Base-by-base conservation (phyloP, 2,113 vertebrate genomes). In the Microcebus murinus region DNA sequence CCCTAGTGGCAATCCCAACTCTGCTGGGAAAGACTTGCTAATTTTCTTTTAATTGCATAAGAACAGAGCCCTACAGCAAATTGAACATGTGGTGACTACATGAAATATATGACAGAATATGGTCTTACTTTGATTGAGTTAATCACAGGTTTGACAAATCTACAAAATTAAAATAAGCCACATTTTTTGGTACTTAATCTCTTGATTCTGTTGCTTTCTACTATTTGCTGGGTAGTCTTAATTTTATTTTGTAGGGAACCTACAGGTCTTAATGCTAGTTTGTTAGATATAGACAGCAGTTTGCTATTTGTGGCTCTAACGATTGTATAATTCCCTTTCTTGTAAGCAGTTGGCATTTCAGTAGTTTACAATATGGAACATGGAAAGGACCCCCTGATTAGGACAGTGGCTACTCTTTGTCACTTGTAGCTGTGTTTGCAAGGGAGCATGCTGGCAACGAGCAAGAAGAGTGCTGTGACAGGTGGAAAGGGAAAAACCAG, bases 351-450 rank as follows among this genome's bases (percentile, higher is more conserved):
- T 96, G 92, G 82, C 92, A 95, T 96, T 96, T 93, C 77, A 93
- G 68, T 96, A 91, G 93, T 93, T 89, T 96, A 87, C 81, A 95
- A 31, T 76, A 81, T 79, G 89, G 97, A 90, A 87, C 27, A 15
- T 82, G 93, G 93, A 94, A 82, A 42, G 42, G 84, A 95, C 96
- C 93, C 89, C 96, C 97, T 90, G 80, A 95, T 81, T 86, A 95
- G 96, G 97, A 96, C 97, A 97, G 92, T 95, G 96, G 96, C 90
- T 94, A 87, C 77, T 97, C 76, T 87, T 92, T 97, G 96, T 96
- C 96, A 88, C 61, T 94, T 97, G 95, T 91, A 96, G 93, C 90
- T 96, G 91, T 97, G 97, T 97, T 96, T 96, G 95, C 91, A 96
- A 94, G 97, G 95, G 95, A 96, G 84, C 90, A 70, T 96, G 90